These are phyloP conservation scores for Marronus borbonicus DNA, from an alignment of 2,888 invertebrate species.

Conservation along the genomic window DNA sequence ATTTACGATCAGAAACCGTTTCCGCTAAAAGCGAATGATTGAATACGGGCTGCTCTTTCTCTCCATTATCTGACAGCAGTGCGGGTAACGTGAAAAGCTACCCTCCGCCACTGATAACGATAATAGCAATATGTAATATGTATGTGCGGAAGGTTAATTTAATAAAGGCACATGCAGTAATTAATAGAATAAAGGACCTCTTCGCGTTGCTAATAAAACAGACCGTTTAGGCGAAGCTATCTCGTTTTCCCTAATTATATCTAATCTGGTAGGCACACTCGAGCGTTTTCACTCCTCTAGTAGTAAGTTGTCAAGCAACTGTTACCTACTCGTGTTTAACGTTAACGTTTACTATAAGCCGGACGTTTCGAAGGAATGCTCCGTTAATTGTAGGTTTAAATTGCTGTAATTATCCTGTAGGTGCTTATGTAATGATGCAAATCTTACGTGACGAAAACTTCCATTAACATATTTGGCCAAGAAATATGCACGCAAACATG, in stretches of 20 bases:
- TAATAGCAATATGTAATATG: conserved; percentile 35
- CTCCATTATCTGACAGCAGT: conserved; percentile 30
- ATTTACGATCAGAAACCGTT: conserved; percentile 28
- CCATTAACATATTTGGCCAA: neutral
- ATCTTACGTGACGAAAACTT: conserved; percentile 11
- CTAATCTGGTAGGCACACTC: conserved; percentile 36
- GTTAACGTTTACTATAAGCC: conserved; percentile 36
- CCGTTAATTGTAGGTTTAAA: conserved; percentile 25
- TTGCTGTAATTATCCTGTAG: conserved; percentile 16
- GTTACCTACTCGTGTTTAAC: conserved; percentile 37
- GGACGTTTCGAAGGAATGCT: conserved; percentile 31
- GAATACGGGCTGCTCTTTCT: conserved; percentile 27
- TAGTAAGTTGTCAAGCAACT: conserved; percentile 44
- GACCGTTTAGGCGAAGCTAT: conserved; percentile 42
- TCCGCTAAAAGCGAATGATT: conserved; percentile 30
- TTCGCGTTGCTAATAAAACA: conserved; percentile 45
- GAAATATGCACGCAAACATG: too few relatives aligned
- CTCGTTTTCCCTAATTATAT: conserved; percentile 44
- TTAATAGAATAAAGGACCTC: conserved; percentile 44
- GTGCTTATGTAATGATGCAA: neutral
- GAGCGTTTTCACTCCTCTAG: conserved; percentile 15
- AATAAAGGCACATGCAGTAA: conserved; percentile 34
- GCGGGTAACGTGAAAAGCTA: conserved; percentile 9
- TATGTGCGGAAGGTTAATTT: conserved; percentile 39
- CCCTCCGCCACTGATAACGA: conserved; percentile 22